These are phyloP conservation scores for Aplidium turbinatum DNA, from an alignment of 23 tunicate genomes.

Conservation along the genomic window DNA sequence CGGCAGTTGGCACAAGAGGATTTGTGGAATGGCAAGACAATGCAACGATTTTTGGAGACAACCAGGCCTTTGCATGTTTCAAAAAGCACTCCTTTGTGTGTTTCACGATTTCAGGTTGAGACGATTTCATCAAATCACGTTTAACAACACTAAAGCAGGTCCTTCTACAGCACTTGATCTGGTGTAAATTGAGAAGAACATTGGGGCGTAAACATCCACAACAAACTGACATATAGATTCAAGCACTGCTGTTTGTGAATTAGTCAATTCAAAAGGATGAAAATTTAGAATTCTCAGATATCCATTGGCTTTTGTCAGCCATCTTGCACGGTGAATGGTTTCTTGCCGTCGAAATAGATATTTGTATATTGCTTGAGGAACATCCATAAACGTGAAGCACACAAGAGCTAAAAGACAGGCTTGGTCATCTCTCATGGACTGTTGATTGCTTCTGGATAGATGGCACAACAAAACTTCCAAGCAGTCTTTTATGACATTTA, in stretches of 20 bases:
- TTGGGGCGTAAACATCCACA: conserved; percentile 4
- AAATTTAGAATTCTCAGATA: conserved; percentile 11
- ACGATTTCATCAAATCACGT: conserved; percentile 10
- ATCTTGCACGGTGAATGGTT: conserved; percentile 4
- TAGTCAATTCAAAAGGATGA: conserved; percentile 8
- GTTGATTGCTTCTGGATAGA: conserved; percentile 9
- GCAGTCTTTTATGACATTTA: conserved; percentile 12
- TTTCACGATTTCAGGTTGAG: conserved; percentile 12
- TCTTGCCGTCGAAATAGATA: conserved; percentile 4
- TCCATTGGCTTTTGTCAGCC: conserved; percentile 17
- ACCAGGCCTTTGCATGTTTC: conserved; percentile 5
- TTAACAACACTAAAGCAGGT: conserved; percentile 7
- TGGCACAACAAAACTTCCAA: conserved; percentile 3
- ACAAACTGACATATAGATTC: conserved; percentile 1
- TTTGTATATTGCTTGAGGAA: conserved; percentile 9
- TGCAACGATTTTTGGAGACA: conserved; percentile 11
- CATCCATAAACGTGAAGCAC: conserved; percentile 15
- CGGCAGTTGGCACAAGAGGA: not conserved
- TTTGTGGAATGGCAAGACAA: conserved; percentile 20
- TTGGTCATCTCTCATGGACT: conserved; percentile 16
- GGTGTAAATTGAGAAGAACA: conserved; percentile 21
- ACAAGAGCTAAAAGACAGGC: conserved; percentile 9
- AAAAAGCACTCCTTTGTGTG: conserved; percentile 6
- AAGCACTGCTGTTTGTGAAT: conserved; percentile 10
- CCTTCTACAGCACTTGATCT: conserved; percentile 20